These are phyloP conservation scores for Sinonovacula constricta DNA, from an alignment of 1,140 invertebrate species.

Conservation along the genomic window DNA sequence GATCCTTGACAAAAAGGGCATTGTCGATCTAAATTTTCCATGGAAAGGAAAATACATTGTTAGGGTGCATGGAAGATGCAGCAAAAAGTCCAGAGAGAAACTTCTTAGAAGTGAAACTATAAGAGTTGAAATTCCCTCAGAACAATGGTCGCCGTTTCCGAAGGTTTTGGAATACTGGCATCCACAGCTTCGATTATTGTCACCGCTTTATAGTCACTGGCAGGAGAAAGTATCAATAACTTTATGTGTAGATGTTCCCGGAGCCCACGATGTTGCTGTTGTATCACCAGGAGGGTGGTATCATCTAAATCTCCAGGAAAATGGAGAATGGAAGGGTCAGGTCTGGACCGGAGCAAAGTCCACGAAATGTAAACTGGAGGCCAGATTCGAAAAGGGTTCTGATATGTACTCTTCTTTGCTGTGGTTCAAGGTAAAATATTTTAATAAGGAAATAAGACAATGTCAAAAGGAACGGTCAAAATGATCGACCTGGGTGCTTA, in stretches of 20 bases:
- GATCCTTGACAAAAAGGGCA: neutral
- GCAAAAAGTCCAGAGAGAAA: neutral
- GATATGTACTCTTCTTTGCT: slow-evolving; percentile 28
- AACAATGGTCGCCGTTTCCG: slow-evolving; percentile 37
- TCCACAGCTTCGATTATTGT: neutral
- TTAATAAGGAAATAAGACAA: neutral
- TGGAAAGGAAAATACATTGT: slow-evolving; percentile 20
- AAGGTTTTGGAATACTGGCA: slow-evolving; percentile 7
- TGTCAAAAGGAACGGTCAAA: neutral
- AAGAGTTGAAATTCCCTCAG: slow-evolving; percentile 6
- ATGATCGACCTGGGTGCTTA: neutral
- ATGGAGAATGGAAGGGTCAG: slow-evolving; percentile 21
- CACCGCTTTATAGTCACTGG: slow-evolving; percentile 16
- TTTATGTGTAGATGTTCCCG: slow-evolving; percentile 14
- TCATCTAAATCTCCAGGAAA: slow-evolving; percentile 13
- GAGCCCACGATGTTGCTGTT: slow-evolving; percentile 29
- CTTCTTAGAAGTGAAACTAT: slow-evolving; percentile 23
- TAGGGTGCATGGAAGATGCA: neutral
- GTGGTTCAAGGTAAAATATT: slow-evolving; percentile 31
- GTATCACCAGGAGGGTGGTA: slow-evolving; percentile 11
- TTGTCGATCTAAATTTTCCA: slow-evolving; percentile 36
- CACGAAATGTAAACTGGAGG: slow-evolving; percentile 10
- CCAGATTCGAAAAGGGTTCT: slow-evolving; percentile 28
- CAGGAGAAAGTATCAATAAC: slow-evolving; percentile 27
- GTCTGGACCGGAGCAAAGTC: slow-evolving; percentile 33